Evolutionary conservation across 2,797 vertebrate species (phyloP), one percentile per base, ranked within the genome.

Genomic region (Pseudochirops cupreus): DNA sequence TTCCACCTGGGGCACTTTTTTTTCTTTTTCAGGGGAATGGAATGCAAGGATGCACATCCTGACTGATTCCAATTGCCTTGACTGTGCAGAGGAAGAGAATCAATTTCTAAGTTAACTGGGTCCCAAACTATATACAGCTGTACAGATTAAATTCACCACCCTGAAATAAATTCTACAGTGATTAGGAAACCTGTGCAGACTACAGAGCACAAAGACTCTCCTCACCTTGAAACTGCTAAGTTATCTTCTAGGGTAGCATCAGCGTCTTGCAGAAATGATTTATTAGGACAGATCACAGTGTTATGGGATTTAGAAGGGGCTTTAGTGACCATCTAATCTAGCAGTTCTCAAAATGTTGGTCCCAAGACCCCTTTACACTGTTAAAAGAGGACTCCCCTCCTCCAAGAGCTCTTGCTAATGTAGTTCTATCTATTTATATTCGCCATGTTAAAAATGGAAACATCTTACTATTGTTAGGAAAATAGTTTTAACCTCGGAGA

Each of bases 11-110:
- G n/a, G 67, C 33, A 82, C 0, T n/a, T 67, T 82, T 67, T 82
- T 82, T 46, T 18, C 39, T 82, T 46, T 82, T 39, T 12, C 18
- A 9, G 67, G 46, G 55, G 33, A 26, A 67, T 94, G 1, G 29
- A 87, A 57, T 93, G 33, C 57, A 92, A 92, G 54, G 93, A 95
- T 95, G 67, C n/a, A 29, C n/a, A 59, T 92, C 57, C 9, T 90
- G 16, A 53, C 74, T 94, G 95, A 96, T 94, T 96, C 94, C 95
- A 93, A 53, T 59, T 93, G 52, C 33, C 56, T 91, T 31, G 24
- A 95, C 67, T 94, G 87, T 90, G 56, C 89, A 87, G n/a, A 92
- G 92, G 55, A 91, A 96, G 93, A 96, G 92, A 96, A 97, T 95
- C 90, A 54, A 92, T 95, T 95, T 97, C 56, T 67, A 93, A 93